Conservation (phyloP, 2,888 invertebrate genomes). For the Dicycla oo region DNA sequence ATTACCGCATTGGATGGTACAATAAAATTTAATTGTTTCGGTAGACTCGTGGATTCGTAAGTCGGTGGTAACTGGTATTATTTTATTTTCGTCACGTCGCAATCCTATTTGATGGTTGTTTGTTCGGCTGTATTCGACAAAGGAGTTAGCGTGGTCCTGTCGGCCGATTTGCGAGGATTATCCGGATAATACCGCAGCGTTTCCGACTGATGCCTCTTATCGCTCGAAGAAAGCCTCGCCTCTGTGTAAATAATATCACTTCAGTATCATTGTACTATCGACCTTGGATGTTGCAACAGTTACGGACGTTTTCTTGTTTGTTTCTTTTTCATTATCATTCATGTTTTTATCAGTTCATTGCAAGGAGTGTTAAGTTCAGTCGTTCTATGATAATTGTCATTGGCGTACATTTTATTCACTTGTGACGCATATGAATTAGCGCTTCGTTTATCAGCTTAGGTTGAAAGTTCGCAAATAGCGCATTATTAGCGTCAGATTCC, state of each 20-base stretch:
- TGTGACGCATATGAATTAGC: neutral
- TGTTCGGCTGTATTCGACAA: conserved; percentile 70
- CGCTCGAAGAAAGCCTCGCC: conserved; percentile 67
- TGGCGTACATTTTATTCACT: conserved; percentile 5
- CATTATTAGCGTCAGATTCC: conserved; percentile 29
- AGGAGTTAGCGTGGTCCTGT: conserved; percentile 72
- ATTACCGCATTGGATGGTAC: conserved; percentile 39
- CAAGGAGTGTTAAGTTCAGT: conserved; percentile 13
- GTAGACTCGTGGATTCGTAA: conserved; percentile 35
- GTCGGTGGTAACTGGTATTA: conserved; percentile 38
- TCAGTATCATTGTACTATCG: conserved; percentile 63
- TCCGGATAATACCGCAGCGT: conserved; percentile 81
- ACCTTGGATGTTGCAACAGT: conserved; percentile 33
- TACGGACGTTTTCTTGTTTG: conserved; percentile 36
- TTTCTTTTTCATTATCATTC: conserved; percentile 40
- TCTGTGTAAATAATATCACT: conserved; percentile 73
- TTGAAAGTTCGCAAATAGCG: conserved; percentile 28
- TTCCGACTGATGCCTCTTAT: conserved; percentile 76
- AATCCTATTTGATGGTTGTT: conserved; percentile 71
- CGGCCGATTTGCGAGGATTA: conserved; percentile 80
- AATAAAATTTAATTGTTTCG: conserved; percentile 47
- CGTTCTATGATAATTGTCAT: conserved; percentile 14
- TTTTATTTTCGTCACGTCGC: conserved; percentile 57
- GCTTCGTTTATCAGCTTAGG: conserved; percentile 9
- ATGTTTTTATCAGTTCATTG: conserved; percentile 41